Conservation (phyloP, 2,888 invertebrate genomes). For the Zootermopsis nevadensis region DNA sequence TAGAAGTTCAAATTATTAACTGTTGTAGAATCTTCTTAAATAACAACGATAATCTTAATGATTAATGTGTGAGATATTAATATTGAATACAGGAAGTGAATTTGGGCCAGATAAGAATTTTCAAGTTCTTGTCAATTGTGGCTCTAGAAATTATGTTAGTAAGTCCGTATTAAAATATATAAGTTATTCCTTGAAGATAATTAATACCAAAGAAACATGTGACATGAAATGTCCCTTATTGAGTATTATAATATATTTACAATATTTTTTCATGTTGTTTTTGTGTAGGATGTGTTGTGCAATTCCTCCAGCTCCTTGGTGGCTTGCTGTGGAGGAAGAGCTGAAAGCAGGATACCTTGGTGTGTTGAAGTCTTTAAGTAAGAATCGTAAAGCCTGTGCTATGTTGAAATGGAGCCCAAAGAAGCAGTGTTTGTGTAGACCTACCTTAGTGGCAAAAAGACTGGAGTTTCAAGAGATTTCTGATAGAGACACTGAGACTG, state of each 20-base stretch:
- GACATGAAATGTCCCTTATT: background rate
- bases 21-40: no score
- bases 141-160: no score
- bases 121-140: no score
- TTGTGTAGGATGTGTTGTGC: slow-evolving; percentile 55
- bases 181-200: no score
- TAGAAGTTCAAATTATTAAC: no score
- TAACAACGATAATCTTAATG: no score
- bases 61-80: no score
- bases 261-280: background rate
- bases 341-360: slow-evolving; percentile 78
- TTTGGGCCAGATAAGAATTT: no score
- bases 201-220: no score
- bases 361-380: slow-evolving; percentile 79
- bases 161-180: no score
- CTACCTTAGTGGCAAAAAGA: slow-evolving; percentile 47
- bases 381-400: slow-evolving; percentile 80
- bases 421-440: slow-evolving; percentile 68
- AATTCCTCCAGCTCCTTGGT: slow-evolving; percentile 57
- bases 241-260: background rate
- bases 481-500: slow-evolving; percentile 46
- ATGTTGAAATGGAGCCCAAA: slow-evolving; percentile 81
- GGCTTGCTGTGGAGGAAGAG: slow-evolving; percentile 64
- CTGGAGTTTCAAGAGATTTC: slow-evolving; percentile 40
- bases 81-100: no score